Percentiles rank a stretch among this genome's conserved stretches.
These are phyloP conservation scores for Recurvirostra avosetta DNA, from an alignment of 2,113 vertebrate genomes.

Conservation along the genomic window DNA sequence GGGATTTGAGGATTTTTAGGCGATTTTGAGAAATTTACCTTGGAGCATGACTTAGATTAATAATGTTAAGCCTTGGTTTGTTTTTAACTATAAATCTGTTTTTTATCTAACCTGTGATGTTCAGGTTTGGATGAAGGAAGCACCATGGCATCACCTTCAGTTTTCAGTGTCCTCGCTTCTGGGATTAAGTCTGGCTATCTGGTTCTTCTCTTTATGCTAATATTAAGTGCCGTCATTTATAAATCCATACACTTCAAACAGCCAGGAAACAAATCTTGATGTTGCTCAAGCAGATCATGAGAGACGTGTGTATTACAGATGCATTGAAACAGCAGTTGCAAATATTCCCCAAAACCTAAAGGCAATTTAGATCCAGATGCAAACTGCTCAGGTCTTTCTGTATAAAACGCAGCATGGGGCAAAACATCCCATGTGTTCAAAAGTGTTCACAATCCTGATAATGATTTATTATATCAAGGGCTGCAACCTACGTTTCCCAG, in stretches of 20 bases:
- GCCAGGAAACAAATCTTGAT: not conserved
- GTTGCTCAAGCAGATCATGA: not conserved
- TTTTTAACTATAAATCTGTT: not conserved
- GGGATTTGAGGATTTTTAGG: not conserved
- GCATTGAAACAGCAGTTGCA: not conserved
- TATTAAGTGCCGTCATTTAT: not conserved
- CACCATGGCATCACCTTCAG: not conserved
- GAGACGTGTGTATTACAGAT: not conserved
- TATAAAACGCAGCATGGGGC: not conserved
- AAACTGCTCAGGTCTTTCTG: not conserved
- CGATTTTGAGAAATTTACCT: not conserved
- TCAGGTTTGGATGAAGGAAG: not conserved
- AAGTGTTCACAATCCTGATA: slow-evolving; percentile 6
- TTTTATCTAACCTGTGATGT: not conserved
- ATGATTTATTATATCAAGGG: slow-evolving; percentile 26
- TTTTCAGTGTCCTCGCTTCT: not conserved
- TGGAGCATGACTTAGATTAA: not conserved
- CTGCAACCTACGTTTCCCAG: slow-evolving; percentile 35
- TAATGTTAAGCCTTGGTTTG: not conserved
- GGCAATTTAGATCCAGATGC: slow-evolving; percentile 25
- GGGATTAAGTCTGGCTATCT: not conserved
- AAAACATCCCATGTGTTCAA: slow-evolving; percentile 36
- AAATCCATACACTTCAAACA: not conserved
- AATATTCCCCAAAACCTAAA: not conserved
- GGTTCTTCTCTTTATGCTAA: not conserved